Conservation (phyloP, 2,113 vertebrate species). For the Larimichthys polyactis region DNA sequence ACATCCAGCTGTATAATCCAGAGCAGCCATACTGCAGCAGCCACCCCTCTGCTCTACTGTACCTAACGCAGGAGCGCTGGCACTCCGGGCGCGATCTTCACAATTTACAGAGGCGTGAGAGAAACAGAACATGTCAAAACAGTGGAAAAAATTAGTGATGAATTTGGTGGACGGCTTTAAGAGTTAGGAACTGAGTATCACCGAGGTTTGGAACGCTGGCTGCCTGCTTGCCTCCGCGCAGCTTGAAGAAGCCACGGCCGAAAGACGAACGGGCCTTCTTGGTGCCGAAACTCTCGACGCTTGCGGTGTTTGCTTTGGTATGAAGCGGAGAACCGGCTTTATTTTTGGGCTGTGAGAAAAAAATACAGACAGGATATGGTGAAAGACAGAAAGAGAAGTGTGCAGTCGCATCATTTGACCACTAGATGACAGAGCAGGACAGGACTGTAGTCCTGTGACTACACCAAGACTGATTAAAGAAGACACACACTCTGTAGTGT, state of each 20-base stretch:
- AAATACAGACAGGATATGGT: neutral
- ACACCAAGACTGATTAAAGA: neutral
- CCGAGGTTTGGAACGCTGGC: conserved; percentile 91
- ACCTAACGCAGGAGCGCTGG: conserved; percentile 91
- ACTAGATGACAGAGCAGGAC: conserved; percentile 56
- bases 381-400: neutral
- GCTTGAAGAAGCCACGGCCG: conserved; percentile 95
- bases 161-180: neutral
- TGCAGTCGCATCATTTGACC: conserved; percentile 11
- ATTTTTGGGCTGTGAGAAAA: conserved; percentile 39
- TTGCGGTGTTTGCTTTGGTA: conserved; percentile 55
- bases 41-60: conserved; percentile 80
- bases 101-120: conserved; percentile 74
- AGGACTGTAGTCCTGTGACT: neutral
- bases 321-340: conserved; percentile 77
- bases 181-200: neutral
- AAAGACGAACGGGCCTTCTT: conserved; percentile 93
- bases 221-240: conserved; percentile 91
- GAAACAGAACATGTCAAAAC: conserved; percentile 63
- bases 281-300: conserved; percentile 87
- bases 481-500: neutral
- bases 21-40: conserved; percentile 60
- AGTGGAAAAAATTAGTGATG: too few relatives aligned
- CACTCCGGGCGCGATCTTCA: conserved; percentile 92
- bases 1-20: conserved; percentile 55